These are phyloP conservation scores for Percopsis transmontana DNA, from an alignment of 2,113 vertebrate genomes.

Conservation along the genomic window DNA sequence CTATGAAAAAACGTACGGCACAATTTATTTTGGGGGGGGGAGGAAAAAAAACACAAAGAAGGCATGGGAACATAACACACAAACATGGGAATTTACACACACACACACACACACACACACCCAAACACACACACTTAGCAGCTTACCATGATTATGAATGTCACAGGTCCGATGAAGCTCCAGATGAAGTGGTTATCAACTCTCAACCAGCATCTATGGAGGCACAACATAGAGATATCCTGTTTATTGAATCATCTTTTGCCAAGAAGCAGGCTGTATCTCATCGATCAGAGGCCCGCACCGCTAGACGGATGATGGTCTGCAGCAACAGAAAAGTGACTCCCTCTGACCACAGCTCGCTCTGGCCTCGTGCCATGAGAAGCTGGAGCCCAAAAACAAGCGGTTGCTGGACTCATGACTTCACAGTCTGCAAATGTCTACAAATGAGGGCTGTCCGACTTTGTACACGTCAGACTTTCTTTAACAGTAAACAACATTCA, in stretches of 20 bases:
- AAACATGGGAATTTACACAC: neutral
- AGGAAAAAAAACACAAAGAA: neutral
- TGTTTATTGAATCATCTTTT: constrained; percentile 56
- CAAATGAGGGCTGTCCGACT: constrained; percentile 38
- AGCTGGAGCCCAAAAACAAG: constrained; percentile 46
- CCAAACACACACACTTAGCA: constrained; percentile 8
- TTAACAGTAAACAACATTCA: constrained; percentile 40
- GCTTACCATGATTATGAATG: constrained; percentile 94
- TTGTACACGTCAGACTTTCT: constrained; percentile 28
- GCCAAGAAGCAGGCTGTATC: constrained; percentile 56
- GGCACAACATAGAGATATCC: constrained; percentile 40
- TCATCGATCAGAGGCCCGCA: constrained; percentile 49
- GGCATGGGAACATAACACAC: neutral
- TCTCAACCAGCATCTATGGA: constrained; percentile 91
- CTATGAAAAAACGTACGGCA: constrained; percentile 18
- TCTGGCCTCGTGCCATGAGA: constrained; percentile 52
- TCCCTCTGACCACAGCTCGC: constrained; percentile 49
- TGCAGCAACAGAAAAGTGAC: constrained; percentile 41
- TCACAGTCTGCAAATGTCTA: constrained; percentile 57
- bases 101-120: neutral
- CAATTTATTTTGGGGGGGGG: neutral
- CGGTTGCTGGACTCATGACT: constrained; percentile 50
- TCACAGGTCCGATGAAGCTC: constrained; percentile 97
- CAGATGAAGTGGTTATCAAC: constrained; percentile 99
- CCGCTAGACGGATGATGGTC: constrained; percentile 40